These are phyloP conservation scores for Intellagama lesueurii DNA, from an alignment of 2,797 vertebrate genomes.

Conservation along the genomic window DNA sequence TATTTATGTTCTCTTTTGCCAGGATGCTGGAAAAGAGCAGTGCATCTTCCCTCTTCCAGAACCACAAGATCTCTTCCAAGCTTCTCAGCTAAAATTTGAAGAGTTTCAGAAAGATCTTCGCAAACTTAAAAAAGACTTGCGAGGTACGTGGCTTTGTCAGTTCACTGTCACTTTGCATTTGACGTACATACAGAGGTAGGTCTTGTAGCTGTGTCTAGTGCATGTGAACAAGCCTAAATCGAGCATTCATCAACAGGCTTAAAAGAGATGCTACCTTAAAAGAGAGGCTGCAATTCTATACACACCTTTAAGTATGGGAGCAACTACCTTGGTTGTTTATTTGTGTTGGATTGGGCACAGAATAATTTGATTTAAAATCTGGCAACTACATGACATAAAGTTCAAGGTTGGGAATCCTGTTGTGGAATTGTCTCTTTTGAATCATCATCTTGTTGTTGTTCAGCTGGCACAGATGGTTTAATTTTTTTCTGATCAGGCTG, in stretches of 20 bases:
- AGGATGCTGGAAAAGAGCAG: conserved; percentile 94
- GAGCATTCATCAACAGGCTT: not conserved
- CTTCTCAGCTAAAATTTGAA: conserved; percentile 96
- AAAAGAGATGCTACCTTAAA: not conserved
- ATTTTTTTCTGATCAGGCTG: too few relatives aligned
- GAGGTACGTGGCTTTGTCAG: conserved; percentile 78
- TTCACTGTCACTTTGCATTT: not conserved
- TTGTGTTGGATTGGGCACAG: too few relatives aligned
- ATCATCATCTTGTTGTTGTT: too few relatives aligned
- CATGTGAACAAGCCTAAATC: not conserved
- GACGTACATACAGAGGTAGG: not conserved
- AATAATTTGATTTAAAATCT: too few relatives aligned
- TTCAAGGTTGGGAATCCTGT: too few relatives aligned
- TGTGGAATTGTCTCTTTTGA: too few relatives aligned
- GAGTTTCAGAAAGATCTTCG: conserved; percentile 94
- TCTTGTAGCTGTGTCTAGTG: not conserved
- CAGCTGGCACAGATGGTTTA: too few relatives aligned
- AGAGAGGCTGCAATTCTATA: not conserved
- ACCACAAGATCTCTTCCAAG: conserved; percentile 95
- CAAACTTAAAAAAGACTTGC: conserved; percentile 91
- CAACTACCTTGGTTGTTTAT: too few relatives aligned
- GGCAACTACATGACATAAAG: too few relatives aligned
- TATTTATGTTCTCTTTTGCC: conserved; percentile 35
- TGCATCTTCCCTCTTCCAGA: conserved; percentile 93
- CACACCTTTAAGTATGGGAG: not conserved